phyloP scores from a whole-genome alignment of 2,113 vertebrate species.

The Dasyurus viverrinus region DNA sequence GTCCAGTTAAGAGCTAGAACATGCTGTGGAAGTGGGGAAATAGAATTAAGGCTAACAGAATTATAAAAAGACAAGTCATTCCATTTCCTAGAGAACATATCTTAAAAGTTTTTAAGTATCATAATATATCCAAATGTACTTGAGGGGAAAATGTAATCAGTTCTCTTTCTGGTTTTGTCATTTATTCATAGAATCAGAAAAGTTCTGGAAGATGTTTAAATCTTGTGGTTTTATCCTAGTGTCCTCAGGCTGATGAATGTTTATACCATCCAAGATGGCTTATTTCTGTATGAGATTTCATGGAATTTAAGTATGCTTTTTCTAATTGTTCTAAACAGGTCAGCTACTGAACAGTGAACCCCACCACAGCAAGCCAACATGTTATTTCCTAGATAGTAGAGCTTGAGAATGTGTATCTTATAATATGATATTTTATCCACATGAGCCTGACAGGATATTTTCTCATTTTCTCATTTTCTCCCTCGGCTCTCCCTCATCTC shows the following conservation, averaged over 20 bases:
- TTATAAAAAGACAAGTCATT: neutral
- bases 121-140: neutral
- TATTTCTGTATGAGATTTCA: neutral
- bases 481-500: neutral
- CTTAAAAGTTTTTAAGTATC: neutral
- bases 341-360: neutral
- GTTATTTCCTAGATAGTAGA: neutral
- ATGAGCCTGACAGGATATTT: neutral
- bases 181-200: neutral
- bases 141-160: neutral
- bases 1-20: neutral
- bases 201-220: neutral
- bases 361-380: neutral
- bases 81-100: neutral
- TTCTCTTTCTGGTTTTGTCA: neutral
- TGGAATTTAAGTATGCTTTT: neutral
- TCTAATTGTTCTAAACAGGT: neutral
- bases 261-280: neutral
- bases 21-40: neutral
- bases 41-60: neutral
- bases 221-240: neutral
- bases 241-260: neutral
- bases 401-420: neutral
- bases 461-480: slow-evolving; percentile 31
- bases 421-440: slow-evolving; percentile 16